Evolutionary conservation across 2,888 invertebrate species (phyloP).

Genomic region (Schizaphis graminum): DNA sequence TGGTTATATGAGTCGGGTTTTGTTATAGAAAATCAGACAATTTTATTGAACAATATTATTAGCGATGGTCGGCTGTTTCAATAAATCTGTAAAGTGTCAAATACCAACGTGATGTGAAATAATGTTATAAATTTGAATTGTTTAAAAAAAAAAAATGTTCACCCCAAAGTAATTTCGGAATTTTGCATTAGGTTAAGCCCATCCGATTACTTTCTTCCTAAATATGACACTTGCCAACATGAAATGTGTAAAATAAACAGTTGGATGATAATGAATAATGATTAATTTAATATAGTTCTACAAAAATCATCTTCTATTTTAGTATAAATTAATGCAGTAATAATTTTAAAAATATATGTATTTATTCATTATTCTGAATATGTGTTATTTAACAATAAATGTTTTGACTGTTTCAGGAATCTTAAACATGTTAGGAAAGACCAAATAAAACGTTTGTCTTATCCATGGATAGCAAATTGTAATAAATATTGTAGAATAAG

Average conservation of each 20-base stretch:
- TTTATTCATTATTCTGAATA: background rate
- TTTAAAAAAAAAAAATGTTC: background rate
- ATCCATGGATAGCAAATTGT: background rate
- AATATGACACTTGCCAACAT: too few species aligned
- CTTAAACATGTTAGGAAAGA: background rate
- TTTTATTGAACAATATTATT: background rate
- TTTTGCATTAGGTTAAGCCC: background rate
- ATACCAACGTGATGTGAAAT: background rate
- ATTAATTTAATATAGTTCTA: background rate
- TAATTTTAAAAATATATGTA: background rate
- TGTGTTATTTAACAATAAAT: background rate
- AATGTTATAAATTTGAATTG: background rate
- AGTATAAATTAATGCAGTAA: background rate
- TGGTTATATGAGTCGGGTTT: background rate
- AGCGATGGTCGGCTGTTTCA: background rate
- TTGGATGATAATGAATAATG: background rate
- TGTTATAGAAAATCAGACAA: background rate
- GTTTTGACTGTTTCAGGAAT: background rate
- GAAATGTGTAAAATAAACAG: background rate
- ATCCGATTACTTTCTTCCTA: background rate
- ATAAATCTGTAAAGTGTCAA: background rate
- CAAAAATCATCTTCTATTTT: background rate
- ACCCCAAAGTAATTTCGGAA: background rate
- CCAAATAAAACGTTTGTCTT: background rate
- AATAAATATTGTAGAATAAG: background rate